Conservation (phyloP, 2,888 invertebrate species). For the Seira ritae region DNA sequence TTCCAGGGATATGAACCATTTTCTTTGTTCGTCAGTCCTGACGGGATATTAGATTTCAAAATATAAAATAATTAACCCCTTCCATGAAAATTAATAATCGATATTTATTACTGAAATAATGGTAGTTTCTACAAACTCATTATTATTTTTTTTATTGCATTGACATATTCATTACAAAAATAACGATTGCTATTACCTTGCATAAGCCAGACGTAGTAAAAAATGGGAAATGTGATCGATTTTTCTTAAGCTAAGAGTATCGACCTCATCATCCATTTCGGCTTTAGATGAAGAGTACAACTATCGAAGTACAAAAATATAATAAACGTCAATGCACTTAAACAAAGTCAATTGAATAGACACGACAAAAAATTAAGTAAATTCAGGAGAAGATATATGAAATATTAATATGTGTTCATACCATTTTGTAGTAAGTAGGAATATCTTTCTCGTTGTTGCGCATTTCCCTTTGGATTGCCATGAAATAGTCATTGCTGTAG, state of each 20-base stretch:
- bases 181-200: constrained; percentile 77
- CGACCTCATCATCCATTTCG: background rate
- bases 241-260: constrained; percentile 47
- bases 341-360: background rate
- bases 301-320: constrained; percentile 36
- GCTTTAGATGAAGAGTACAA: background rate
- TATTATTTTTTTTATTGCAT: too few relatives aligned
- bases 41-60: background rate
- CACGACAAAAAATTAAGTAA: too few relatives aligned
- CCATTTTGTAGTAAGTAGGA: constrained; percentile 34
- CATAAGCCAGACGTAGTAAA: constrained; percentile 93
- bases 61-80: background rate
- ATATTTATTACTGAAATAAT: too few relatives aligned
- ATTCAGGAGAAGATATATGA: too few relatives aligned
- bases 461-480: constrained; percentile 32
- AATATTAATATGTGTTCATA: too few relatives aligned
- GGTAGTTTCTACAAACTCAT: constrained; percentile 6
- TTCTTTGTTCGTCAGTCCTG: constrained; percentile 85
- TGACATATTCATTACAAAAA: too few relatives aligned
- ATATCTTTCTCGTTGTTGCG: constrained; percentile 10
- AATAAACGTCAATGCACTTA: constrained; percentile 9
- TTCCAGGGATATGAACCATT: constrained; percentile 94
- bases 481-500: constrained; percentile 72
- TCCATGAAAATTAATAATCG: too few relatives aligned
- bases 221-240: constrained; percentile 94